These are phyloP conservation scores for Noctua janthe DNA, from an alignment of 2,888 invertebrate genomes.

Conservation along the genomic window DNA sequence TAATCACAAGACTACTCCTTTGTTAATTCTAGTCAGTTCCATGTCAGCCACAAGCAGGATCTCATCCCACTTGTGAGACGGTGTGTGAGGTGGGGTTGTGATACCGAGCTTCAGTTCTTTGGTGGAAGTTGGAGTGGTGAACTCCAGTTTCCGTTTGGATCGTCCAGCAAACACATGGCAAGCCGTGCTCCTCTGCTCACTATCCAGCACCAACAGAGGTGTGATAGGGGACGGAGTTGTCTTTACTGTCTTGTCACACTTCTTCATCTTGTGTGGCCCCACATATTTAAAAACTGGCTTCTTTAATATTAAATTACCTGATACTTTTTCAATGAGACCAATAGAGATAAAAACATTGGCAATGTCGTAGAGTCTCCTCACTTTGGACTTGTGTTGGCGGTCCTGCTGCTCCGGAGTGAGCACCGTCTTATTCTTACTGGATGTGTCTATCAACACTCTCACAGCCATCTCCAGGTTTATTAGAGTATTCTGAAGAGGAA, in stretches of 20 bases:
- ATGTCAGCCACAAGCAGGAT: constrained; percentile 90
- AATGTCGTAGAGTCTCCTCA: constrained; percentile 94
- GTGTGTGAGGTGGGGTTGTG: constrained; percentile 85
- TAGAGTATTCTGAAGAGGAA: constrained; percentile 89
- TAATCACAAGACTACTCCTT: constrained; percentile 83
- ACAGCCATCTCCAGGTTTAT: constrained; percentile 93
- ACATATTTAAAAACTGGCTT: constrained; percentile 93
- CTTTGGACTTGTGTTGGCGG: constrained; percentile 92
- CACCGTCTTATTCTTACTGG: constrained; percentile 86
- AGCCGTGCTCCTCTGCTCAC: constrained; percentile 75
- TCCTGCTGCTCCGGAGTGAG: constrained; percentile 88
- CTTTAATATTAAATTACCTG: constrained; percentile 90
- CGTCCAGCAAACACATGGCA: constrained; percentile 82
- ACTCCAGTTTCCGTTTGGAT: constrained; percentile 88
- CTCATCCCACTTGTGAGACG: constrained; percentile 90
- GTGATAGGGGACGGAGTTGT: constrained; percentile 84
- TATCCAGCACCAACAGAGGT: constrained; percentile 79
- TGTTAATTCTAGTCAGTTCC: constrained; percentile 90
- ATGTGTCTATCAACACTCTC: constrained; percentile 90
- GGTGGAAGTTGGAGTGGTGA: constrained; percentile 82
- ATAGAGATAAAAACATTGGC: constrained; percentile 94
- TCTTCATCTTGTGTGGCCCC: constrained; percentile 88
- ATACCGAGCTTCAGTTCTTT: constrained; percentile 82
- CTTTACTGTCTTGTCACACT: constrained; percentile 76
- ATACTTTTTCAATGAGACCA: constrained; percentile 93